phyloP scores from a whole-genome alignment of 2,888 invertebrate genomes.

The Athrips mouffetella region DNA sequence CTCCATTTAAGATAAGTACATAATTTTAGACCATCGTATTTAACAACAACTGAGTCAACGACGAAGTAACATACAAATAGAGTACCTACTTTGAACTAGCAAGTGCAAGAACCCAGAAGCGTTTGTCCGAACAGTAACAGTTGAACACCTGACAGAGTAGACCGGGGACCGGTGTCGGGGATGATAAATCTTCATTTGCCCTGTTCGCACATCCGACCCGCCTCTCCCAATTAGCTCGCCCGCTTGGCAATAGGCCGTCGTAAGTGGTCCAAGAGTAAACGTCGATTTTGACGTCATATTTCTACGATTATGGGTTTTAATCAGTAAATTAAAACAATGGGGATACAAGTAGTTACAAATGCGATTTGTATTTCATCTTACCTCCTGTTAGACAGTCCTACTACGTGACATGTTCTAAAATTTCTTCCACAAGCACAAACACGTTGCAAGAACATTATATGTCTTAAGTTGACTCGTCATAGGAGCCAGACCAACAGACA shows the following conservation, averaged over 20 bases:
- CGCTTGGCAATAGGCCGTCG: slow-evolving; percentile 24
- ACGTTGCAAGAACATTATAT: no score
- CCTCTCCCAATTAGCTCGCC: slow-evolving; percentile 70
- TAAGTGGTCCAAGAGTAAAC: not conserved
- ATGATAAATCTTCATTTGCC: slow-evolving; percentile 76
- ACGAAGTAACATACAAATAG: not conserved
- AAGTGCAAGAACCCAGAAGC: not conserved
- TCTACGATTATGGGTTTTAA: no score
- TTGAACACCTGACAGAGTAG: slow-evolving; percentile 10
- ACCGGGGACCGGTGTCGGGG: slow-evolving; percentile 24
- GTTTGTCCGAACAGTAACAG: not conserved
- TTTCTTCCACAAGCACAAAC: no score
- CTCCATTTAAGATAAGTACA: not conserved
- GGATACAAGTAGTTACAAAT: no score
- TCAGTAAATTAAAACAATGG: no score
- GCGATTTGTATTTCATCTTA: no score
- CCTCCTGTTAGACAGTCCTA: no score
- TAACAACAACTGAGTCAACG: no score
- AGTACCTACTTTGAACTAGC: not conserved
- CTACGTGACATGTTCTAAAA: no score
- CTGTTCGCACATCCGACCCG: slow-evolving; percentile 69
- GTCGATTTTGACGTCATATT: not conserved
- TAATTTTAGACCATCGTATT: not conserved
- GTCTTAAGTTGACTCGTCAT: no score
- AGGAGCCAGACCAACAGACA: no score